Conservation (phyloP, 2,113 vertebrate genomes). For the Psilopsiagon aurifrons region DNA sequence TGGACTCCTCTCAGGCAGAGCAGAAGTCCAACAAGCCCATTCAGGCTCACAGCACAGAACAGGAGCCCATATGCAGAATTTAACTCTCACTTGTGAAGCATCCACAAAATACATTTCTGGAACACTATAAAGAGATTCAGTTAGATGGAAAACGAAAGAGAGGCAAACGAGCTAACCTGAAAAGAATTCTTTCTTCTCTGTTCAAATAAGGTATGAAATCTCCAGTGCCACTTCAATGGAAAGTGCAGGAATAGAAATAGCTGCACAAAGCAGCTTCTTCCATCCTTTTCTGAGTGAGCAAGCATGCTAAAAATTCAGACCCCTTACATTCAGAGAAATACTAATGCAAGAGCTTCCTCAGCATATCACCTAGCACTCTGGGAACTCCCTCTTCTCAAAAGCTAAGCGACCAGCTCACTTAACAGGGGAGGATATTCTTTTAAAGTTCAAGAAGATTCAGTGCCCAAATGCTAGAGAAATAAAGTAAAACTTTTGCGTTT, state of each 20-base stretch:
- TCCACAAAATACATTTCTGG: neutral
- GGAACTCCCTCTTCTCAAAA: neutral
- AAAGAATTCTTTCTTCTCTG: neutral
- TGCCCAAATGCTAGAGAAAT: neutral
- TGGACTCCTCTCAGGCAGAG: neutral
- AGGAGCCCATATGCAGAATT: neutral
- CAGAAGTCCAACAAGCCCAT: neutral
- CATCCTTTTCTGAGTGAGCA: neutral
- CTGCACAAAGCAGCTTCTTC: constrained; percentile 1
- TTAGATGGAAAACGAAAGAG: neutral
- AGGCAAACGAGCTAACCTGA: neutral
- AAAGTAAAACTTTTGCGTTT: neutral
- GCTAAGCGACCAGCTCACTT: neutral
- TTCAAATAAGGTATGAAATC: neutral
- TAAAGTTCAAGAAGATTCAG: neutral
- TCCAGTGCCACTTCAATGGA: neutral
- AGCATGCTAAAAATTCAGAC: neutral
- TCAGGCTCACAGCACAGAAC: neutral
- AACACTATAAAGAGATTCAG: neutral
- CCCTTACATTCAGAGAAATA: neutral
- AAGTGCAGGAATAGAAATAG: neutral
- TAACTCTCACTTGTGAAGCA: neutral
- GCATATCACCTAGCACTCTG: neutral
- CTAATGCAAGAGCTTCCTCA: neutral
- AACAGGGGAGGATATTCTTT: neutral